A percentile compares a stretch with the other conserved stretches of the same genome.
phyloP scores from a whole-genome alignment of 2,113 vertebrate species.

The Gobius niger region DNA sequence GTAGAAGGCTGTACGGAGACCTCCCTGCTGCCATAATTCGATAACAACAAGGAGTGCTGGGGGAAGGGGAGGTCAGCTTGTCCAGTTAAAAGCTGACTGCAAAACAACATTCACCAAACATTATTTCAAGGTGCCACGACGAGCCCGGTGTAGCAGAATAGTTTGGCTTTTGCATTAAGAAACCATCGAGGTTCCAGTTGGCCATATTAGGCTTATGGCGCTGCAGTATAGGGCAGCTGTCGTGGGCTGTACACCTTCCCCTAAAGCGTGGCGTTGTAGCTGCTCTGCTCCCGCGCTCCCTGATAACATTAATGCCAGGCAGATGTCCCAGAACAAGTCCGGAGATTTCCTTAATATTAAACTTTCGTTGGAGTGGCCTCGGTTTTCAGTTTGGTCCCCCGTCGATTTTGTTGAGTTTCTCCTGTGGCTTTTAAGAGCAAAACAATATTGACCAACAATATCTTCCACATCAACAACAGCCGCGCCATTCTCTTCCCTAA shows the following conservation, averaged over 20 bases:
- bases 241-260: constrained; percentile 64
- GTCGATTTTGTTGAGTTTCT: constrained; percentile 61
- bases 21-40: no score
- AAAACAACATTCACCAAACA: no score
- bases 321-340: constrained; percentile 71
- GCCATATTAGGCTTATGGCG: constrained; percentile 65
- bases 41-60: no score
- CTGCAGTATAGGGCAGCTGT: constrained; percentile 58
- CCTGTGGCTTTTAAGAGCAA: constrained; percentile 66
- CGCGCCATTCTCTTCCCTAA: constrained; percentile 58
- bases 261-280: constrained; percentile 71
- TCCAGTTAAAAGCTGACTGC: no score
- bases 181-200: constrained; percentile 65
- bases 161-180: constrained; percentile 67
- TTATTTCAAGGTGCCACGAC: no score
- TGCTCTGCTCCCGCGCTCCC: constrained; percentile 69
- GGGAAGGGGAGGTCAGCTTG: no score
- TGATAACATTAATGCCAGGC: constrained; percentile 74
- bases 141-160: constrained; percentile 14
- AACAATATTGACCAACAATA: constrained; percentile 68
- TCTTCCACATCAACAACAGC: constrained; percentile 61
- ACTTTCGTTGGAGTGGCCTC: constrained; percentile 38
- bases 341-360: constrained; percentile 60
- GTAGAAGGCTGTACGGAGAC: no score
- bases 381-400: constrained; percentile 40